These are phyloP conservation scores for Leptinotarsa texana DNA, from an alignment of 1,140 invertebrate species.

Conservation along the genomic window DNA sequence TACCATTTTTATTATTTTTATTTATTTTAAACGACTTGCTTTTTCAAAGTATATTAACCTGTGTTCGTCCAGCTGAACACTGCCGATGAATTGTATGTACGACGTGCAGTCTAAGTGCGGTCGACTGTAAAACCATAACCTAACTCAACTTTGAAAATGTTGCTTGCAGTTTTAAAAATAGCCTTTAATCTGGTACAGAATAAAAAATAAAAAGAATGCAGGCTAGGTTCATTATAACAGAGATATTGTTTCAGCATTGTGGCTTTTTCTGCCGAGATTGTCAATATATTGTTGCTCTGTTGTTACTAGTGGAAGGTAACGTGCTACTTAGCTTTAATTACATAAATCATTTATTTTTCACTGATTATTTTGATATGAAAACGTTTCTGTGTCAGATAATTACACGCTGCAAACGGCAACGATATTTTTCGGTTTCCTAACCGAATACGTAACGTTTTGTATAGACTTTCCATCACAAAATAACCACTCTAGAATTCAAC, in stretches of 20 bases:
- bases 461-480: no score
- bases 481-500: no score
- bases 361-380: not conserved
- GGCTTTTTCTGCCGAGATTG: constrained; percentile 14
- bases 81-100: constrained; percentile 31
- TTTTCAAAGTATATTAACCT: constrained; percentile 53
- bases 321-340: not conserved
- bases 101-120: constrained; percentile 32
- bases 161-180: constrained; percentile 52
- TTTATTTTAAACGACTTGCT: constrained; percentile 52
- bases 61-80: constrained; percentile 31
- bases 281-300: constrained; percentile 15
- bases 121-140: constrained; percentile 50
- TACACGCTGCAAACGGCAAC: no score
- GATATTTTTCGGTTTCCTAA: no score
- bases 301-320: constrained; percentile 5
- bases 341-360: not conserved
- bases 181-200: constrained; percentile 47
- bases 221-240: constrained; percentile 27
- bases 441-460: no score
- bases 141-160: constrained; percentile 52
- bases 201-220: constrained; percentile 39
- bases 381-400: no score
- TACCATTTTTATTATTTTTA: constrained; percentile 47
- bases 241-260: constrained; percentile 28